Evolutionary conservation across 2,113 vertebrate genomes (phyloP), one percentile per base, ranked within the genome.

Genomic region (Benitochromis conjunctus): DNA sequence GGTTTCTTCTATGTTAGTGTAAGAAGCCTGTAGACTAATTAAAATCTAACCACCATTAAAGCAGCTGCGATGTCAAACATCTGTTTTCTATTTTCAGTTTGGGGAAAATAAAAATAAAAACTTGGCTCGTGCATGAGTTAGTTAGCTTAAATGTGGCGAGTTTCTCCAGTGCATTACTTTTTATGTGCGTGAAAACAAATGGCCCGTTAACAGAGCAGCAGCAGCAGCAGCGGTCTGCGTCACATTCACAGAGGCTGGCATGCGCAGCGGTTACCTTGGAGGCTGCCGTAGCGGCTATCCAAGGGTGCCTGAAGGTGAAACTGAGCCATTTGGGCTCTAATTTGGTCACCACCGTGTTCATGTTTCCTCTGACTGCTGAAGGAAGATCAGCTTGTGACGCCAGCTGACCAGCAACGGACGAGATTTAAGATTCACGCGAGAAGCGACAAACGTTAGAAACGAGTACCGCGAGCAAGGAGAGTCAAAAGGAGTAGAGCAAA

Each of bases 341-440:
- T 54, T 51, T 91, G 8, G 24, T 64, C 80, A 78, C 7, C 24
- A 91, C 14, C 6, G 13, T 24, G 84, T 81, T 92, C 93, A 92
- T 93, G 79, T 86, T 60, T 51, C 5, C 41, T 7, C 1, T 26
- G 66, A 81, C 82, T 48, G 69, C 8, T 58, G 1, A 46, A 18
- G 9, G 26, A 12, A 9, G 3, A 1, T 1, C 26, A 13, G 5
- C 18, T 24, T 76, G 14, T 6, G 19, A 43, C 66, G 26, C 38
- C 64, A 12, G 54, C 53, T 3, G 9, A 55, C 76, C 34, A 11
- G 16, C 54, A 41, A 0, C 13, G 6, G 11, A 43, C 2, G 19
- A 54, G 9, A 1, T 69, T 10, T 69, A 69, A 26, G 13, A 69
- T 43, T 48, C 24, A 48, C 36, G 4, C 38, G 16, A 26, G 34